Evolutionary conservation across 64 coral and sea anemone species (phyloP), one percentile per base, ranked within the genome.

Genomic region (Orbicella faveolata): DNA sequence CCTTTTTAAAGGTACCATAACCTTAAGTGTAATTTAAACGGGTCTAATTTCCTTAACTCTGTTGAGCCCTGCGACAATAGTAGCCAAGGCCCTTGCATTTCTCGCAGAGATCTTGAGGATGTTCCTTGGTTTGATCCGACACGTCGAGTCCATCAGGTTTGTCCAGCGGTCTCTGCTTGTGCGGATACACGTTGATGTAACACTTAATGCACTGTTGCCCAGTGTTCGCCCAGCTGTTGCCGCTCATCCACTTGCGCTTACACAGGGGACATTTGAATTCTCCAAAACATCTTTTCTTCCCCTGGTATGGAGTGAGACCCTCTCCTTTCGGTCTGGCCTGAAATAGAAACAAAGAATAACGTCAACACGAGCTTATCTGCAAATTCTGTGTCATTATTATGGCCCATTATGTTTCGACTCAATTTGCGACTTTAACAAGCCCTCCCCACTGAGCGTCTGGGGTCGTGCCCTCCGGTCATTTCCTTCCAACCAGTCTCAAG

Each of bases 231-330:
- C 95, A 98, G 65, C 95, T 98, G 41, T 94, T 98, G 3, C 95
- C 95, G 34, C 95, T 98, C 95, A 98, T 98, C 95, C 95, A 98
- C 39, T 98, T 98, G 23, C 95, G 95, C 37, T 98, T 98, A 48
- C 95, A 98, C 73, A 93, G 41, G 2, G 95, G 95, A 17, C 95
- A 98, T 73, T 98, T 98, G 89, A 94, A 98, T 59, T 98, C 95
- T 35, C 95, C 95, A 81, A 98, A 98, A 48, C 95, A 98, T 59
- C 95, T 73, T 70, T 98, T 98, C 89, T 98, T 98, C 11, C 95
- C 95, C 51, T 98, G 95, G 35, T 98, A 98, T 11, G 95, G 95
- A n/a, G 95, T 98, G 1, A 98, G 89, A 5, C 95, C 95, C 84
- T 98, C 95, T 7, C 95, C 95, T 79, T 98, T 98, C 35, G 95